Base-by-base conservation (phyloP, 2,888 invertebrate species). In the Nomada ruficornis region DNA sequence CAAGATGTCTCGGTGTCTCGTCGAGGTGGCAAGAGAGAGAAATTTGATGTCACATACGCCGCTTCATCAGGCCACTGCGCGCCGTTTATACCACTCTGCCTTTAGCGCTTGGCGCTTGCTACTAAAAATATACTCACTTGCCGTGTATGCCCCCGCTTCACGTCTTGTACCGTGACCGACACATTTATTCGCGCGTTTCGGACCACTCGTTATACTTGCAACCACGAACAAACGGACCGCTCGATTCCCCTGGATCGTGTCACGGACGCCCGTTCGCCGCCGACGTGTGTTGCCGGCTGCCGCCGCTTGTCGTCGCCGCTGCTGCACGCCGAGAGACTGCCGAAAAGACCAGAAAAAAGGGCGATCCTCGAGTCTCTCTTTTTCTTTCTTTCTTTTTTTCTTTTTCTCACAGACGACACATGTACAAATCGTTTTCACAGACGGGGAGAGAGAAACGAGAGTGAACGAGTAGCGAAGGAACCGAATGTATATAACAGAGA, bases 101-200 rank as follows among this genome's bases (percentile, higher is more conserved):
- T 62, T 88, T 80, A 86, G 84, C 88, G 86, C 79, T 84, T 86
- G 76, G 84, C 86, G 88, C 89, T 87, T 84, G 86, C 83, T 88
- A 86, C 86, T 87, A 86, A 88, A 86, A 87, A 86, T 89, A 85
- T 87, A 85, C 89, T 86, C 85, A 79, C 90, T 82, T 85, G 71
- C 89, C 83, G 83, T 88, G 84, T 77, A 63, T 84, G 84, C 86
- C 86, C 86, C 88, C 84, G 88, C 87, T 86, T 88, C 88, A 90
- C 90, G 90, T 91, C 91, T 91, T 91, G 88, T 90, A 90, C 88
- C 91, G 89, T 87, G 91, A 90, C 87, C 91, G 91, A 91, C 90
- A 91, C 91, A 91, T 91, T 91, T 91, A 91, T 88, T 81, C 83
- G 82, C 84, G 84, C 64, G 55, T 88, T 86, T 84, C 88, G 88